A percentile compares a stretch with the other conserved stretches of the same genome.
These are phyloP conservation scores for Oreochromis spilurus DNA, from an alignment of 2,113 vertebrate species.

Conservation along the genomic window DNA sequence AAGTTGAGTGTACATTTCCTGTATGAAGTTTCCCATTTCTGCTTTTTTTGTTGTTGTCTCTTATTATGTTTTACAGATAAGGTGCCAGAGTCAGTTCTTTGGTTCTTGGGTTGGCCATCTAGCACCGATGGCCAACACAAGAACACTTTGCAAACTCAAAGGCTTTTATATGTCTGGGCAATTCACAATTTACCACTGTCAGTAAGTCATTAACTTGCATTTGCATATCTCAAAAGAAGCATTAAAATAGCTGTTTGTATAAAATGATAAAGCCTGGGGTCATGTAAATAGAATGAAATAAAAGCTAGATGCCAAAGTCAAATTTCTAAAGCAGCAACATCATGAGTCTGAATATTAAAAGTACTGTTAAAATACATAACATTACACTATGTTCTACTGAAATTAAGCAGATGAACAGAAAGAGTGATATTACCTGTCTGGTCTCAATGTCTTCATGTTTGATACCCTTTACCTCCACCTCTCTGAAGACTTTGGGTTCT, in stretches of 20 bases:
- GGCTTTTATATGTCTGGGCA: background rate
- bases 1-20: background rate
- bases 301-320: background rate
- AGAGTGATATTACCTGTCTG: slow-evolving; percentile 54
- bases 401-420: background rate
- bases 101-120: background rate
- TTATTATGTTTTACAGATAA: background rate
- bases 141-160: background rate
- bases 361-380: background rate
- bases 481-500: slow-evolving; percentile 68
- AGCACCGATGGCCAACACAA: background rate
- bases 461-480: slow-evolving; percentile 73
- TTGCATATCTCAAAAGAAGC: background rate
- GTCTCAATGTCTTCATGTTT: slow-evolving; percentile 67
- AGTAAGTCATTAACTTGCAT: background rate
- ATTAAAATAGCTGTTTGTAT: background rate
- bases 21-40: background rate
- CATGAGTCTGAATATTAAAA: background rate
- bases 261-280: background rate
- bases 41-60: background rate
- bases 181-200: background rate
- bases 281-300: background rate
- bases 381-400: background rate
- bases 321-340: background rate
- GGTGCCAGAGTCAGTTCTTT: background rate